Evolutionary conservation across 1,140 invertebrate genomes (phyloP).

Genomic region (Palaemon carinicauda): DNA sequence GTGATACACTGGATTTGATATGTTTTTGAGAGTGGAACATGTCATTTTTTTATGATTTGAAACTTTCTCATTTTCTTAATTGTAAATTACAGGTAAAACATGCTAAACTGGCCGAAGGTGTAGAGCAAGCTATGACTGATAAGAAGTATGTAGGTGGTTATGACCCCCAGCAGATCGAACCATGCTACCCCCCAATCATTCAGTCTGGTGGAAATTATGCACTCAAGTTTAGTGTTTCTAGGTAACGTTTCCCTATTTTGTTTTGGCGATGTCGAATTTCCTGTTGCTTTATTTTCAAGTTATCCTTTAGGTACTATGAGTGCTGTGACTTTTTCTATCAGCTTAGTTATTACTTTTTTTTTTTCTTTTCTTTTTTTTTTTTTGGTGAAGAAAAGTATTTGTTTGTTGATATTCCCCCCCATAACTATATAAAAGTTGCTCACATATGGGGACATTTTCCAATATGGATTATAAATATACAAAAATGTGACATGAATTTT

Average conservation of each 20-base stretch:
- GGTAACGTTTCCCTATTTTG: conserved; percentile 64
- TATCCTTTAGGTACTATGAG: too few species aligned
- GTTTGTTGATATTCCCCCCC: too few species aligned
- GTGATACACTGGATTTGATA: background rate
- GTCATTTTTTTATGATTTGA: background rate
- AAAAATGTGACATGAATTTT: too few species aligned
- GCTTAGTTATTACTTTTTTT: too few species aligned
- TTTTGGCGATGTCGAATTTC: too few species aligned
- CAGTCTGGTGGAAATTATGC: conserved; percentile 97
- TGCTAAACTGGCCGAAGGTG: conserved; percentile 91
- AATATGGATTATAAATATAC: too few species aligned
- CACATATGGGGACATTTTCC: too few species aligned
- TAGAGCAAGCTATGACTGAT: conserved; percentile 87
- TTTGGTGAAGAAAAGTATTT: too few species aligned
- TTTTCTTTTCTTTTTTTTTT: too few species aligned
- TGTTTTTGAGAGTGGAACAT: background rate
- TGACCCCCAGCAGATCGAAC: conserved; percentile 88
- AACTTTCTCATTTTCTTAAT: background rate
- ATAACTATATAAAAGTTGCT: too few species aligned
- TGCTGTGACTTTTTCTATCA: too few species aligned
- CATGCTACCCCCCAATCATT: conserved; percentile 98
- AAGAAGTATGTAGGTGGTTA: conserved; percentile 93
- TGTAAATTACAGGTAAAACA: conserved; percentile 70
- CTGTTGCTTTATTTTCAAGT: too few species aligned
- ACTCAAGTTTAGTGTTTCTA: conserved; percentile 92